phyloP scores from a whole-genome alignment of 2,888 invertebrate genomes.

The Amiota communis region DNA sequence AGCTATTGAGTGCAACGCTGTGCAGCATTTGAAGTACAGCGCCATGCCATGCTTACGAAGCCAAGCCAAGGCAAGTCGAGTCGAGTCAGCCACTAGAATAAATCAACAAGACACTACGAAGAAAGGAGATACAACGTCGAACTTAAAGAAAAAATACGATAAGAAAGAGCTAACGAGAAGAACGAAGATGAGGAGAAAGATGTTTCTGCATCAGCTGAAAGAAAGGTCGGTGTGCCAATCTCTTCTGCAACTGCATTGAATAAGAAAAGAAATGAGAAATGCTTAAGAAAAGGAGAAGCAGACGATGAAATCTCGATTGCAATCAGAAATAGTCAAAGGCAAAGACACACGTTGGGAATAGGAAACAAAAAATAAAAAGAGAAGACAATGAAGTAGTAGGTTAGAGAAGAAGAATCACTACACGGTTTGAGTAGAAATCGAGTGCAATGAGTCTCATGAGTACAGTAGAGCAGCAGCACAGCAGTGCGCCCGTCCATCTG shows the following conservation, averaged over 20 bases:
- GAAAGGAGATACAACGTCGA: too few relatives aligned
- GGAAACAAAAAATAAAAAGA: background rate
- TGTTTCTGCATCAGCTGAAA: background rate
- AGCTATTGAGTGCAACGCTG: constrained; percentile 56
- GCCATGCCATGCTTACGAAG: background rate
- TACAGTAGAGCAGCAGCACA: background rate
- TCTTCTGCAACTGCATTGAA: constrained; percentile 21
- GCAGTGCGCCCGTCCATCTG: background rate
- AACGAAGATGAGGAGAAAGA: constrained; percentile 17
- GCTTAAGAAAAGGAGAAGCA: constrained; percentile 3
- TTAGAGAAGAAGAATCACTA: background rate
- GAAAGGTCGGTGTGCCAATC: background rate
- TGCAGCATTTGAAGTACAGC: constrained; percentile 47
- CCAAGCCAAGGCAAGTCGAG: background rate
- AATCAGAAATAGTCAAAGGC: constrained; percentile 22
- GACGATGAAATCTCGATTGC: constrained; percentile 24
- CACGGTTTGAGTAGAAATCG: background rate
- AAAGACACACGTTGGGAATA: background rate
- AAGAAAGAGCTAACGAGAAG: constrained; percentile 3
- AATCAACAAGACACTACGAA: background rate
- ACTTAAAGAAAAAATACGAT: background rate
- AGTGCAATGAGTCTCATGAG: constrained; percentile 5
- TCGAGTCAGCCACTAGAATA: background rate
- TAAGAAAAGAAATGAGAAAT: background rate
- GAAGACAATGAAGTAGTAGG: background rate